Evolutionary conservation across 35 echinoderm and acorn worm genomes (phyloP).

Genomic region (Hemicentrotus pulcherrimus): DNA sequence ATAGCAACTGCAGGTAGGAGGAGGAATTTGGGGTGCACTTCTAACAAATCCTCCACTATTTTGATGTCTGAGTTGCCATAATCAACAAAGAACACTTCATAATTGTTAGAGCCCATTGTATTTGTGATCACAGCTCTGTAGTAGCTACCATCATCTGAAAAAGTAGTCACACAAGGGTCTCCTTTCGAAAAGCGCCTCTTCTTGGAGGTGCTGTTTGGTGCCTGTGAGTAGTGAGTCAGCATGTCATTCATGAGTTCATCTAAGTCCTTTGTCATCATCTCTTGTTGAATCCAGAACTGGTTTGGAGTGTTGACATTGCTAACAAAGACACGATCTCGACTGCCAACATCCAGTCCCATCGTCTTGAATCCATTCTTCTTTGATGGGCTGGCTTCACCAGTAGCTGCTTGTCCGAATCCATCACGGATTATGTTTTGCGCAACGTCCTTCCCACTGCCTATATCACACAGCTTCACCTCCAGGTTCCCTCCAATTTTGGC

Average conservation of each 20-base stretch:
- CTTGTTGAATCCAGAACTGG: slow-evolving; percentile 85
- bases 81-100: slow-evolving; percentile 82
- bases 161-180: slow-evolving; percentile 74
- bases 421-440: slow-evolving; percentile 62
- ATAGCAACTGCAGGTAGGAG: slow-evolving; percentile 77
- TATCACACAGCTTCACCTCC: slow-evolving; percentile 61
- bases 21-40: slow-evolving; percentile 60
- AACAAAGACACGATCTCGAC: slow-evolving; percentile 70
- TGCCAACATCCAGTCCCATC: slow-evolving; percentile 64
- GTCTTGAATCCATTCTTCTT: slow-evolving; percentile 52
- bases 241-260: slow-evolving; percentile 85
- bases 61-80: slow-evolving; percentile 81
- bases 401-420: slow-evolving; percentile 58
- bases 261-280: slow-evolving; percentile 56
- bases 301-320: slow-evolving; percentile 62
- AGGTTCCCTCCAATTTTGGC: slow-evolving; percentile 39
- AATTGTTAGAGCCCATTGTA: slow-evolving; percentile 48
- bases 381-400: slow-evolving; percentile 18
- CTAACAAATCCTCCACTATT: slow-evolving; percentile 43
- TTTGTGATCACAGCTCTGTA: slow-evolving; percentile 67
- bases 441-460: slow-evolving; percentile 31
- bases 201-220: neutral
- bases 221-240: slow-evolving; percentile 39
- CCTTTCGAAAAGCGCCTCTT: slow-evolving; percentile 32
- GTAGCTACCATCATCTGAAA: slow-evolving; percentile 74